Evolutionary conservation across 2,797 vertebrate genomes (phyloP).

Genomic region (Poeciliopsis presidionis): DNA sequence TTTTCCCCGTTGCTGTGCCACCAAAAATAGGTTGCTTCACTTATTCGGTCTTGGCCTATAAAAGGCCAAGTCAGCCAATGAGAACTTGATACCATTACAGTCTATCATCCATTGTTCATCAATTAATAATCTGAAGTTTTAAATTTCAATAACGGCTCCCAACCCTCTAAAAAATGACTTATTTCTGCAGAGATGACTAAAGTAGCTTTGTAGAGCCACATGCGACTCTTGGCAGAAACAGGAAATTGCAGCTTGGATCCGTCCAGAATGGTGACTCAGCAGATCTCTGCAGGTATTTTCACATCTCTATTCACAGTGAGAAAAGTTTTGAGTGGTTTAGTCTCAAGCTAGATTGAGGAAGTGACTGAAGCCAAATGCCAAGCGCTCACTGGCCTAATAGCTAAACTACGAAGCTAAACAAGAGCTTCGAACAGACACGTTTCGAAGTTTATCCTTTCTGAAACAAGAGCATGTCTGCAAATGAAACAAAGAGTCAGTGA

Average conservation of each 20-base stretch:
- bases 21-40: background rate
- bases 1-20: background rate
- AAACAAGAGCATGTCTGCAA: background rate
- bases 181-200: background rate
- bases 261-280: background rate
- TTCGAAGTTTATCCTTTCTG: background rate
- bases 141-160: background rate
- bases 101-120: background rate
- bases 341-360: background rate
- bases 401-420: background rate
- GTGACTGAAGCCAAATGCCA: background rate
- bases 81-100: background rate
- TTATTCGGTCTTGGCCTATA: too few relatives aligned
- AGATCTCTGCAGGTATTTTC: background rate
- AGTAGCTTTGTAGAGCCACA: background rate
- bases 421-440: background rate
- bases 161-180: background rate
- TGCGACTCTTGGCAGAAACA: background rate
- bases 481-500: slow-evolving; percentile 28
- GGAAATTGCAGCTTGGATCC: background rate
- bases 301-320: background rate
- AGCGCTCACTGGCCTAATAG: background rate
- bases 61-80: background rate
- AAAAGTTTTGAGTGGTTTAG: background rate
- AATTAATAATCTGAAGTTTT: background rate